A percentile compares a stretch with the other conserved stretches of the same genome.
Evolutionary conservation across 2,797 vertebrate species (phyloP).

Genomic region (Melanogrammus aeglefinus): DNA sequence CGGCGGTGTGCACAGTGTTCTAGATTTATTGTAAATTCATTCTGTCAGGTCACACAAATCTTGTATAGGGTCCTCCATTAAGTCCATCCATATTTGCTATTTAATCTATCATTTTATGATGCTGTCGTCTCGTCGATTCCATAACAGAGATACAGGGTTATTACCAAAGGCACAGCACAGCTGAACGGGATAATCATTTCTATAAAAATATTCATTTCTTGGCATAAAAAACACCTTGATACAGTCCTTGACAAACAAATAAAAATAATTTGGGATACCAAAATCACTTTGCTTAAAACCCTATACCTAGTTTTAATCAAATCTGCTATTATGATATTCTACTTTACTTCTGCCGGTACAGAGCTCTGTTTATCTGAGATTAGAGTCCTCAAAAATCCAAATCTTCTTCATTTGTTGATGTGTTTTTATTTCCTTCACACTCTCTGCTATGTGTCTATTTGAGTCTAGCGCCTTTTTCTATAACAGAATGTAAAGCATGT

Average conservation of each 20-base stretch:
- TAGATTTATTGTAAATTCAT: neutral
- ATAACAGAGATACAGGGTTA: neutral
- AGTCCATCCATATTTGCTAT: neutral
- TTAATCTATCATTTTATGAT: neutral
- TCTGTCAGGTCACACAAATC: neutral
- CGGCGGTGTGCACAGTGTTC: neutral
- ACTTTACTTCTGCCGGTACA: too few species aligned
- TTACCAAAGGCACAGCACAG: neutral
- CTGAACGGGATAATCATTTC: neutral
- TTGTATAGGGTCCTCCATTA: slow-evolving; percentile 7
- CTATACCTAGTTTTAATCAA: too few species aligned
- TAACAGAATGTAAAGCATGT: slow-evolving; percentile 56
- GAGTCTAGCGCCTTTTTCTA: slow-evolving; percentile 44
- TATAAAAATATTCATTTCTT: too few species aligned
- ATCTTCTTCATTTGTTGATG: slow-evolving; percentile 17
- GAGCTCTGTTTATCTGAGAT: too few species aligned
- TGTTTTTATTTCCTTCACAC: slow-evolving; percentile 32
- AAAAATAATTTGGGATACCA: too few species aligned
- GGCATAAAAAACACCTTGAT: too few species aligned
- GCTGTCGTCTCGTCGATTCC: neutral
- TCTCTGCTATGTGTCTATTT: slow-evolving; percentile 33
- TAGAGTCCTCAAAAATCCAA: neutral
- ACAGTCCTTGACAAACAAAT: too few species aligned
- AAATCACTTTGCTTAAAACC: too few species aligned
- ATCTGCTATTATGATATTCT: too few species aligned